Evolutionary conservation across 2,888 invertebrate species (phyloP).

Genomic region (Eristalinus sepulchralis): DNA sequence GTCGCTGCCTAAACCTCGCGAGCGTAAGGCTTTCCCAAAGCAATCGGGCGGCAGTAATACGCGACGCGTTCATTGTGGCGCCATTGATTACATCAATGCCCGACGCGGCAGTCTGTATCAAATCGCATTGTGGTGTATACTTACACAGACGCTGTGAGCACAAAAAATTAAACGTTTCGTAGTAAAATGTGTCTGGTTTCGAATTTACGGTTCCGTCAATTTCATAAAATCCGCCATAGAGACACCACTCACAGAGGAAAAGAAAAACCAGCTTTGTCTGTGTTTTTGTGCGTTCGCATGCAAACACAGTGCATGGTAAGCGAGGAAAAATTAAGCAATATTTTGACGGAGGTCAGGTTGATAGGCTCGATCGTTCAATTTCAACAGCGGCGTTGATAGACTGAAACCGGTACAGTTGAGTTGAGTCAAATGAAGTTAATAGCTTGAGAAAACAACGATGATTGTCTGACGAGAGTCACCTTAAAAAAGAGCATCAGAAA

Average conservation of each 20-base stretch:
- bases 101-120: constrained; percentile 8
- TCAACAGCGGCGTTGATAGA: constrained; percentile 9
- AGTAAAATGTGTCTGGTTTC: constrained; percentile 5
- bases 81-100: constrained; percentile 56
- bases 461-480: background rate
- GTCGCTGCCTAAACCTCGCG: constrained; percentile 9
- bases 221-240: background rate
- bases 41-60: constrained; percentile 42
- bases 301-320: background rate
- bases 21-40: constrained; percentile 2
- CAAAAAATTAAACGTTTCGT: background rate
- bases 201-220: constrained; percentile 11
- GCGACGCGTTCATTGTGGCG: constrained; percentile 51
- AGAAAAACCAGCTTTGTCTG: background rate
- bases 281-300: background rate
- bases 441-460: no score
- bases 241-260: background rate
- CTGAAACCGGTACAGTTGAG: constrained; percentile 1
- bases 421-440: background rate
- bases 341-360: constrained; percentile 30
- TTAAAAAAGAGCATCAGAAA: background rate
- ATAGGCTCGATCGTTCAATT: constrained; percentile 10
- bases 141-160: background rate
- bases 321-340: constrained; percentile 23
- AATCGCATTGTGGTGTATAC: constrained; percentile 17